Conservation (phyloP, 2,113 vertebrate species). For the Gymnogyps californianus region DNA sequence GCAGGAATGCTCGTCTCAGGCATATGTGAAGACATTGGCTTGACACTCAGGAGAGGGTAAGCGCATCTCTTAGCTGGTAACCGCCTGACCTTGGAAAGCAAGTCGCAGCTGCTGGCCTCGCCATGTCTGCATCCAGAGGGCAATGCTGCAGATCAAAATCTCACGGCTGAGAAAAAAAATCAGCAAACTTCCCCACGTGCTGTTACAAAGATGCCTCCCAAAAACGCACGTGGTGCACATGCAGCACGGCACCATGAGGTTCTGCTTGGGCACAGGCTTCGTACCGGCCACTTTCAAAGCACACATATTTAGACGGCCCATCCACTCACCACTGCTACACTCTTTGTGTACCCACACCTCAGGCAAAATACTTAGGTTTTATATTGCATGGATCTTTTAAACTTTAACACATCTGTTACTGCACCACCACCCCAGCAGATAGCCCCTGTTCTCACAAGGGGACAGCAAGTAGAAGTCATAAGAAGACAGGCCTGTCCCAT, state of each 20-base stretch:
- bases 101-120: not conserved
- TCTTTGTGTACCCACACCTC: not conserved
- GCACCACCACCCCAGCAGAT: not conserved
- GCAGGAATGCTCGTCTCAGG: not conserved
- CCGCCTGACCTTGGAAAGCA: not conserved
- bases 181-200: rapidly evolving
- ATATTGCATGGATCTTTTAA: not conserved
- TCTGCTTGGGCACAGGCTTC: not conserved
- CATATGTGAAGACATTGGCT: not conserved
- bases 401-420: not conserved
- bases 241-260: rapidly evolving
- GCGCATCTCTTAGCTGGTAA: not conserved
- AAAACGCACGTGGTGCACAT: not conserved
- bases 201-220: not conserved
- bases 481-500: not conserved
- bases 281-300: not conserved
- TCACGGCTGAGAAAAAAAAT: not conserved
- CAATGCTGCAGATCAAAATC: not conserved
- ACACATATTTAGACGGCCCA: not conserved
- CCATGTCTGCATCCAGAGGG: rapidly evolving
- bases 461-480: not conserved
- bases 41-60: not conserved
- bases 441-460: not conserved
- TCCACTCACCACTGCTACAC: not conserved
- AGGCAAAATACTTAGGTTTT: not conserved